Percentiles rank a stretch among this genome's conserved stretches.
These are phyloP conservation scores for Gallinago jamesoni DNA, from an alignment of 2,113 vertebrate genomes.

Conservation along the genomic window DNA sequence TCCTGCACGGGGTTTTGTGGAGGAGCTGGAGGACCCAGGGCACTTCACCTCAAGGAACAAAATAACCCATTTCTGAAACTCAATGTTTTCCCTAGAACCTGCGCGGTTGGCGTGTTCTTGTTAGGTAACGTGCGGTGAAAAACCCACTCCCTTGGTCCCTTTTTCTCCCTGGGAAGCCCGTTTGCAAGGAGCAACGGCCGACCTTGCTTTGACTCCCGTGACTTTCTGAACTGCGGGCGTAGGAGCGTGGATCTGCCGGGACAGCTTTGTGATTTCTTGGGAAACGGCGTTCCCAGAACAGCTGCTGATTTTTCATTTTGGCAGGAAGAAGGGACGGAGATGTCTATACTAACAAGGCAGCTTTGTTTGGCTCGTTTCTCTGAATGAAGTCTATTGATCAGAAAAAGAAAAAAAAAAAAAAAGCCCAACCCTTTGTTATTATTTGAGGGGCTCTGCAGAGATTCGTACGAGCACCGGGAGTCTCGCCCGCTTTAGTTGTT, in stretches of 20 bases:
- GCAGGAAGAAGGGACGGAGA: not conserved
- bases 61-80: not conserved
- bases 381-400: constrained; percentile 1
- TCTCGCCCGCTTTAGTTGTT: not conserved
- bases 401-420: not conserved
- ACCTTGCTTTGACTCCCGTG: constrained; percentile 34
- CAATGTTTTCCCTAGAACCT: not conserved
- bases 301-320: constrained; percentile 18
- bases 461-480: not conserved
- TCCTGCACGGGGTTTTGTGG: not conserved
- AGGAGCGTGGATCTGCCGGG: constrained; percentile 23
- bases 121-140: not conserved
- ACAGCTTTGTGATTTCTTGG: not conserved
- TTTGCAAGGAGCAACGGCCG: not conserved
- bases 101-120: not conserved
- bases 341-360: not conserved
- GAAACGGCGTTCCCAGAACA: not conserved
- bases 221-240: constrained; percentile 40
- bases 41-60: not conserved
- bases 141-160: not conserved
- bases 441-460: not conserved
- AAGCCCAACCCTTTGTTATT: not conserved
- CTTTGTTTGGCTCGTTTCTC: not conserved
- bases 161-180: not conserved
- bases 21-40: not conserved